phyloP scores from a whole-genome alignment of 2,113 vertebrate genomes.

The Desmodus rotundus region DNA sequence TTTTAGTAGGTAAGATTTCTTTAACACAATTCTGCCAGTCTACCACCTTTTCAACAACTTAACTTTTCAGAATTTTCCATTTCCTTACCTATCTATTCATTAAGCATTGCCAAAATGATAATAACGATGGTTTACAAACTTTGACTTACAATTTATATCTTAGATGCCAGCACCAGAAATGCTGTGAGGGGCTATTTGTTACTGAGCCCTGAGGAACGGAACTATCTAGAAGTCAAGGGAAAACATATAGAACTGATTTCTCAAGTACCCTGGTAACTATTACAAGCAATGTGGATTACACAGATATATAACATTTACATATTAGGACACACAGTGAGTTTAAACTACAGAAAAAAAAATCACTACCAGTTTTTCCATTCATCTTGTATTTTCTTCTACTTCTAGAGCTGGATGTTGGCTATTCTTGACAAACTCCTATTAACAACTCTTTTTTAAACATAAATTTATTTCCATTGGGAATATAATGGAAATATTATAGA shows the following conservation, averaged over 20 bases:
- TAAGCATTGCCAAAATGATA: neutral
- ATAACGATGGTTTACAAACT: neutral
- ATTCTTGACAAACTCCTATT: neutral
- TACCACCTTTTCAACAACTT: neutral
- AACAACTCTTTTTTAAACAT: conserved; percentile 7
- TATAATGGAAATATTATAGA: neutral
- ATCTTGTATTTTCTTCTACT: neutral
- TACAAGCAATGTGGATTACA: neutral
- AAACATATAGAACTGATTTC: neutral
- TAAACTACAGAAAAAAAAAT: neutral
- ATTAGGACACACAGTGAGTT: neutral
- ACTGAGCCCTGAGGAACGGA: neutral
- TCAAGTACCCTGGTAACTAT: neutral
- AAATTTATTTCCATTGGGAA: conserved; percentile 26
- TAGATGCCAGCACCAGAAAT: neutral
- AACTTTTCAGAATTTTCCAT: neutral
- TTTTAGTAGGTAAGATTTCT: neutral
- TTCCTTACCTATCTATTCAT: neutral
- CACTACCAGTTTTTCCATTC: neutral
- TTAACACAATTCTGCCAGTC: neutral
- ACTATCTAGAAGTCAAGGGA: neutral
- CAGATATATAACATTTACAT: neutral
- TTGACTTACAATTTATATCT: conserved; percentile 18
- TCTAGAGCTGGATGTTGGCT: neutral
- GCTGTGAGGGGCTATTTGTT: neutral